Conservation (phyloP, 2,113 vertebrate genomes). For the Gymnobelideus leadbeateri region DNA sequence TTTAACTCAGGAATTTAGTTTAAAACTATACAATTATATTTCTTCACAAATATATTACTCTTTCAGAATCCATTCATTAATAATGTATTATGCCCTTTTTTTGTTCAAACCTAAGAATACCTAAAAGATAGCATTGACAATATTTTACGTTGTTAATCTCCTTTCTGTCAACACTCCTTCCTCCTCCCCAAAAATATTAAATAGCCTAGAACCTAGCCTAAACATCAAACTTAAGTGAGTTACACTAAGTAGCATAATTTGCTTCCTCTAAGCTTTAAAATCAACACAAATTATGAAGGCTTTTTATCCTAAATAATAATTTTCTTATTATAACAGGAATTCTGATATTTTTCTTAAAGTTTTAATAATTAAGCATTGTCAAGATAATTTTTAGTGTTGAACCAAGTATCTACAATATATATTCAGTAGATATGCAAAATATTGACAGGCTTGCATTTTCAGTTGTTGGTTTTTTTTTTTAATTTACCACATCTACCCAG, state of each 20-base stretch:
- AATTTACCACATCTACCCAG: neutral
- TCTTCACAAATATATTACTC: conserved; percentile 15
- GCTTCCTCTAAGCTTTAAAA: neutral
- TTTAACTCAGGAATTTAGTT: conserved; percentile 1
- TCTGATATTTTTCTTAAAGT: neutral
- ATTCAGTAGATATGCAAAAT: neutral
- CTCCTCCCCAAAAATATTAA: neutral
- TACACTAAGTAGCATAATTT: neutral
- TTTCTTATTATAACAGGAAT: neutral
- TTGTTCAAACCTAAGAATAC: conserved; percentile 22
- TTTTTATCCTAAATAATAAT: neutral
- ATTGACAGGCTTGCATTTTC: neutral
- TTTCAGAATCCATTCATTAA: neutral
- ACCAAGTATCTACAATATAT: neutral
- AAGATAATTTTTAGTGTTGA: neutral
- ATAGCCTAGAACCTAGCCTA: no score
- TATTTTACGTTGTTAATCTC: conserved; percentile 5
- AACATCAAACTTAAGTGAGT: neutral
- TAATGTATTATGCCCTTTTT: conserved; percentile 16
- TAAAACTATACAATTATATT: conserved; percentile 25
- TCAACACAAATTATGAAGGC: neutral
- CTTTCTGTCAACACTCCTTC: neutral
- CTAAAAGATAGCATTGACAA: neutral
- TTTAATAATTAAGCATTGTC: neutral
- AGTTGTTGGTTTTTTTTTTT: conserved; percentile 13